A percentile compares a stretch with the other conserved stretches of the same genome.
Evolutionary conservation across 2,797 vertebrate species (phyloP).

Genomic region (Poecilia wingei): DNA sequence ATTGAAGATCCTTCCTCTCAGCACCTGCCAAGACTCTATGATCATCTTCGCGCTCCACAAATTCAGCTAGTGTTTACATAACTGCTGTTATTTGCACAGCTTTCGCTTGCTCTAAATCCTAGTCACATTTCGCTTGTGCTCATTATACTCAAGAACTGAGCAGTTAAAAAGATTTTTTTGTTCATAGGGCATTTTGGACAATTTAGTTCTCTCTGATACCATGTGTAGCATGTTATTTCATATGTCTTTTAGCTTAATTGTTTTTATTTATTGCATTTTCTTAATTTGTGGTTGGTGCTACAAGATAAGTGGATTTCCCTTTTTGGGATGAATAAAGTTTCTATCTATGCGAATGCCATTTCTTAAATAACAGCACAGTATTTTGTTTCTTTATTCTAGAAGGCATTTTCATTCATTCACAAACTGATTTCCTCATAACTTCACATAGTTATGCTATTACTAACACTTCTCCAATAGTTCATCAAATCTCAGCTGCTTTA

Average conservation of each 20-base stretch:
- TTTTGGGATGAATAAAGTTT: not conserved
- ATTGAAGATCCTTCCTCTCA: not conserved
- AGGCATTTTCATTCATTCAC: slow-evolving; percentile 3
- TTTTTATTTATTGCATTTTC: not conserved
- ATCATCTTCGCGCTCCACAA: not conserved
- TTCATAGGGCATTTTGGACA: not conserved
- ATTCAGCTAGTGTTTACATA: not conserved
- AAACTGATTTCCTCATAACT: slow-evolving; percentile 20
- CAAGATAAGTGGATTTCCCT: no score
- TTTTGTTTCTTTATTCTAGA: not conserved
- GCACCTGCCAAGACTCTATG: not conserved
- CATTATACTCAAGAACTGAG: not conserved
- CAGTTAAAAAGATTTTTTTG: not conserved
- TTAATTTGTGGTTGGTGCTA: no score
- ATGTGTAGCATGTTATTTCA: not conserved
- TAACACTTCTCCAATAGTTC: slow-evolving; percentile 17
- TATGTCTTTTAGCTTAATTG: not conserved
- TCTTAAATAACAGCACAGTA: not conserved
- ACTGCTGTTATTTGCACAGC: not conserved
- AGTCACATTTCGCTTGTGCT: not conserved
- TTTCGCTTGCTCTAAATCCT: not conserved
- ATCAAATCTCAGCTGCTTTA: slow-evolving; percentile 17
- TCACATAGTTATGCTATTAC: slow-evolving; percentile 1
- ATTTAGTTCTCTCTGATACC: not conserved
- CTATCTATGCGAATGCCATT: not conserved